These are phyloP conservation scores for Zaprionus lachaisei DNA, from an alignment of 1,140 invertebrate species.

Conservation along the genomic window DNA sequence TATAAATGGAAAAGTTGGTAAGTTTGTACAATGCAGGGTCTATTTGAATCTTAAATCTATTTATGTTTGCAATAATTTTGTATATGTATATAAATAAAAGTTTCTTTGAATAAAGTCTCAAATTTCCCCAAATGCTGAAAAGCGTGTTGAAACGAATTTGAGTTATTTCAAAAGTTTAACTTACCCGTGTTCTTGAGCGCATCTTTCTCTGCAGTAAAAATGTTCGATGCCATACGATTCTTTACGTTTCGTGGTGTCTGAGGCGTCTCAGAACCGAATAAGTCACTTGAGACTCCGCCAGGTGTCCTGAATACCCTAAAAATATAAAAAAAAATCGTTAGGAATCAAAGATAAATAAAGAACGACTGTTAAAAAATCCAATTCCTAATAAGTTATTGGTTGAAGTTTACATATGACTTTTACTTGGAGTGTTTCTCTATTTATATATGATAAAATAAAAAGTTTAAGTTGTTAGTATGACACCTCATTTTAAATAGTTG, in stretches of 20 bases:
- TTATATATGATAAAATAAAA: background rate
- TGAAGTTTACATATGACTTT: conserved; percentile 15
- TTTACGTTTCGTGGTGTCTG: conserved; percentile 80
- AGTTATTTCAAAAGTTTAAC: background rate
- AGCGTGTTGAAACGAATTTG: background rate
- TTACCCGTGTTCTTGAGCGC: conserved; percentile 82
- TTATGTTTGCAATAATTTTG: background rate
- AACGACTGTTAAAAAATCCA: too few species aligned
- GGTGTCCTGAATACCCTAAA: conserved; percentile 86
- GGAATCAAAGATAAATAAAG: too few species aligned
- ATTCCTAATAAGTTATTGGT: too few species aligned
- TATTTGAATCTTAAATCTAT: background rate
- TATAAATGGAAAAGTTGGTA: background rate
- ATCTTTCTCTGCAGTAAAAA: conserved; percentile 81
- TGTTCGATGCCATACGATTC: conserved; percentile 84
- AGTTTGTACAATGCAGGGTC: background rate
- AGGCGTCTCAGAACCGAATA: conserved; percentile 84
- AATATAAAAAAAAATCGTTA: conserved; percentile 49
- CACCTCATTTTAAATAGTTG: background rate
- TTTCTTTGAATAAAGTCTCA: background rate
- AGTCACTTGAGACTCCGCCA: conserved; percentile 86
- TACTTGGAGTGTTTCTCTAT: background rate
- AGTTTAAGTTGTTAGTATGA: background rate
- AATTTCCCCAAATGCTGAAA: background rate
- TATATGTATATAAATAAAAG: background rate